A percentile compares a stretch with the other conserved stretches of the same genome.
phyloP scores from a whole-genome alignment of 2,797 vertebrate genomes.

The Apodemus agrarius region DNA sequence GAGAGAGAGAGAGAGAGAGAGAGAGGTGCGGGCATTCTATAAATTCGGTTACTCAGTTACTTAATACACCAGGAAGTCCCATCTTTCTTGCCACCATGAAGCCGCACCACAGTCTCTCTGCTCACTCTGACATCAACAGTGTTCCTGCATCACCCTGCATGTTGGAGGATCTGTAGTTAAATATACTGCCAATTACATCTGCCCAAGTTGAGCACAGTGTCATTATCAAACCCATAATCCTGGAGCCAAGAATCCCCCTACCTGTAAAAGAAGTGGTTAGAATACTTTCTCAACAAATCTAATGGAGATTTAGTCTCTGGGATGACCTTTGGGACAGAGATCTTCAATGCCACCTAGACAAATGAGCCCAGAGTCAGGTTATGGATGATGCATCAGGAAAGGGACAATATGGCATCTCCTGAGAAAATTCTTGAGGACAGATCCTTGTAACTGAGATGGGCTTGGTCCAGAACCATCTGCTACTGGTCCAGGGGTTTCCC shows the following conservation, averaged over 20 bases:
- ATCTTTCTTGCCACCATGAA: too few relatives aligned
- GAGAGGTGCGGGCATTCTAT: not conserved
- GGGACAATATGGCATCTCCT: rapidly evolving
- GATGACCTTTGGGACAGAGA: rapidly evolving
- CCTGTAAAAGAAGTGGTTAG: rapidly evolving
- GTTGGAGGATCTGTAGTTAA: rapidly evolving
- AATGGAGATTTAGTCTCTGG: not conserved
- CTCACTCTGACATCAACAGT: rapidly evolving
- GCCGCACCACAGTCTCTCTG: rapidly evolving
- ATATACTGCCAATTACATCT: rapidly evolving
- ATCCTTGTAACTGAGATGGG: not conserved
- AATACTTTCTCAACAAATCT: too few relatives aligned
- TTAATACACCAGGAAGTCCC: not conserved
- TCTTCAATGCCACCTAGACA: rapidly evolving
- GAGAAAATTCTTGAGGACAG: not conserved
- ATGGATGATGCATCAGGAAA: rapidly evolving
- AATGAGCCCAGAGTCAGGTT: rapidly evolving
- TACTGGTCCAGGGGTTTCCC: not conserved
- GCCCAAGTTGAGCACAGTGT: too few relatives aligned
- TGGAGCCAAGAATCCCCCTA: not conserved
- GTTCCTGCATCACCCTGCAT: rapidly evolving
- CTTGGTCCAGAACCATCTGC: too few relatives aligned
- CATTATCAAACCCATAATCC: rapidly evolving
- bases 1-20: too few relatives aligned
- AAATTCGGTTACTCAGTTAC: not conserved